These are phyloP conservation scores for Catocala nupta DNA, from an alignment of 2,888 invertebrate species.

Conservation along the genomic window DNA sequence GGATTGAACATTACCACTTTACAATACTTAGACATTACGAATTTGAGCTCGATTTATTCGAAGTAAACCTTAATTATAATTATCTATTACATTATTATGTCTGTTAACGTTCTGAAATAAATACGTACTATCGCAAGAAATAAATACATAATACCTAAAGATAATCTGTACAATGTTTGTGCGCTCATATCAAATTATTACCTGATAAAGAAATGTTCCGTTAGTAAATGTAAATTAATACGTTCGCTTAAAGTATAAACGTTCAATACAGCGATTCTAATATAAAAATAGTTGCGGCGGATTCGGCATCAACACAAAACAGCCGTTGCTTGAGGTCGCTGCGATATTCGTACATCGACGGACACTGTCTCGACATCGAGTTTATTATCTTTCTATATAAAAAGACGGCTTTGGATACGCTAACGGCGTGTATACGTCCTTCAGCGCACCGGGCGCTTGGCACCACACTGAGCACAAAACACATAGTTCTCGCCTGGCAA, in stretches of 20 bases:
- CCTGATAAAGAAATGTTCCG: constrained; percentile 71
- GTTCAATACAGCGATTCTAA: constrained; percentile 72
- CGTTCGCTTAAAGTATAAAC: constrained; percentile 71
- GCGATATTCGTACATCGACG: constrained; percentile 75
- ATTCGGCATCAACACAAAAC: constrained; percentile 74
- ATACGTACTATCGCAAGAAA: constrained; percentile 69
- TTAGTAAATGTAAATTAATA: constrained; percentile 72
- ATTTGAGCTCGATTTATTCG: constrained; percentile 86
- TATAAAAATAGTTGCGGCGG: constrained; percentile 83
- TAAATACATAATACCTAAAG: constrained; percentile 69
- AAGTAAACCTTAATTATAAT: constrained; percentile 78
- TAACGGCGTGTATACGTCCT: constrained; percentile 75
- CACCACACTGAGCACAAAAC: constrained; percentile 82
- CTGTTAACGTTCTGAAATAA: constrained; percentile 60
- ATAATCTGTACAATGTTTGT: constrained; percentile 83
- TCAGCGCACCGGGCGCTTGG: constrained; percentile 78
- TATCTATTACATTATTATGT: constrained; percentile 62
- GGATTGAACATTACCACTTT: constrained; percentile 73
- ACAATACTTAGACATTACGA: constrained; percentile 80
- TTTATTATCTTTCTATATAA: constrained; percentile 72
- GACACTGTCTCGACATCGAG: constrained; percentile 78
- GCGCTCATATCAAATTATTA: constrained; percentile 83
- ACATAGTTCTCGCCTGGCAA: constrained; percentile 79
- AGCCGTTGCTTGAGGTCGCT: constrained; percentile 67
- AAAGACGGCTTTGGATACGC: constrained; percentile 83